Evolutionary conservation across 1,140 invertebrate species (phyloP), one percentile per base, ranked within the genome.

Genomic region (Ptiloglossa arizonensis): DNA sequence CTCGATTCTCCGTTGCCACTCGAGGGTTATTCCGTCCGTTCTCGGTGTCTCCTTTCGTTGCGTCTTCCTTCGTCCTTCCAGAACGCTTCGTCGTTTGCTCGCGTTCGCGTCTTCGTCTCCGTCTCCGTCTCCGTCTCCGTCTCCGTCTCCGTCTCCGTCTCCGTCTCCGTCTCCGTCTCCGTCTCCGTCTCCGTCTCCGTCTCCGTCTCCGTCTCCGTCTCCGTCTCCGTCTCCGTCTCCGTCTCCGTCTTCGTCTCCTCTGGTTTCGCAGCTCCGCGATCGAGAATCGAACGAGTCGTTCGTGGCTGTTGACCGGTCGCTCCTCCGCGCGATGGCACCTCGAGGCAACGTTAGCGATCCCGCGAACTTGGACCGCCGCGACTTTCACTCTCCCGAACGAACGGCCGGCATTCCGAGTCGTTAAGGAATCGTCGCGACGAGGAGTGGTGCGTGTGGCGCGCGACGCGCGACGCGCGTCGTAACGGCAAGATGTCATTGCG

Each of bases 341-440:
- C 24, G 38, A 44, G 52, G 22, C 17, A 29, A n/a, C 19, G 24
- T 38, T 27, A 32, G n/a, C 11, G 22, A 82, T 79, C 70, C 76
- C 79, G 84, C 82, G 56, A 80, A 44, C 69, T 22, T n/a, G 27
- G n/a, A 60, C 27, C 52, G 57, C 52, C 62, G 68, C 71, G 78
- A 86, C 81, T 87, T 86, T 85, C 79, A 81, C 83, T 85, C 82
- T 85, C 70, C 82, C 79, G 74, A 41, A 78, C 63, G 81, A 84
- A 52, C 48, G 50, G 56, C n/a, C 80, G 41, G 54, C 82, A 85
- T 85, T 85, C 73, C 83, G 73, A 71, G 60, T 84, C 70, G 83
- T 84, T 84, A 83, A 80, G 29, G 60, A 84, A 69, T 29, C 27
- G 13, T 13, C n/a, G n/a, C n/a, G 48, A 64, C 54, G 13, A 82